phyloP scores from a whole-genome alignment of 2,797 vertebrate genomes.

The Eidolon dupreanum region DNA sequence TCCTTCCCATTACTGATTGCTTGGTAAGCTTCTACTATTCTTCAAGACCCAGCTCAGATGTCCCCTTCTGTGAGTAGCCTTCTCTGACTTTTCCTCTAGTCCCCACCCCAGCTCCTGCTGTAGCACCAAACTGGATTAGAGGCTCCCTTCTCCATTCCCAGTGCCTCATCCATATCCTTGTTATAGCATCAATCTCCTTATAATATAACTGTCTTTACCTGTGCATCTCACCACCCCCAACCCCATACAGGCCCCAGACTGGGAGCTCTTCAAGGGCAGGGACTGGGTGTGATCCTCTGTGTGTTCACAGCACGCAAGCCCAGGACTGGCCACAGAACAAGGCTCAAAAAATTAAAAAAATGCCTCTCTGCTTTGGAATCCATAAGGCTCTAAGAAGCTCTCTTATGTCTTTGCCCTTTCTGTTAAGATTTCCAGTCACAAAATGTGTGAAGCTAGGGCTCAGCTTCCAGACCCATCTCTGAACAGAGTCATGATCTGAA shows the following conservation, averaged over 20 bases:
- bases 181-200: background rate
- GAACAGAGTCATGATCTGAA: background rate
- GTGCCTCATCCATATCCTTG: background rate
- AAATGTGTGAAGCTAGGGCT: background rate
- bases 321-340: background rate
- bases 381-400: background rate
- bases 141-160: background rate
- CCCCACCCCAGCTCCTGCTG: no score
- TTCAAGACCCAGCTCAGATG: background rate
- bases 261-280: background rate
- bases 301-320: background rate
- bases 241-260: background rate
- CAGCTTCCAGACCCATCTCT: background rate
- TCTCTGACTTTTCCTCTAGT: background rate
- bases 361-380: background rate
- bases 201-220: background rate
- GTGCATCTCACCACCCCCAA: background rate
- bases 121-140: background rate
- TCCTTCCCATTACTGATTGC: background rate
- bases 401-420: background rate
- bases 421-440: conserved; percentile 8
- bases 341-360: background rate
- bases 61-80: background rate
- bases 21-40: background rate
- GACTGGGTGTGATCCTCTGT: background rate